Base-by-base conservation (phyloP, 2,888 invertebrate species). In the Cantharis rufa region DNA sequence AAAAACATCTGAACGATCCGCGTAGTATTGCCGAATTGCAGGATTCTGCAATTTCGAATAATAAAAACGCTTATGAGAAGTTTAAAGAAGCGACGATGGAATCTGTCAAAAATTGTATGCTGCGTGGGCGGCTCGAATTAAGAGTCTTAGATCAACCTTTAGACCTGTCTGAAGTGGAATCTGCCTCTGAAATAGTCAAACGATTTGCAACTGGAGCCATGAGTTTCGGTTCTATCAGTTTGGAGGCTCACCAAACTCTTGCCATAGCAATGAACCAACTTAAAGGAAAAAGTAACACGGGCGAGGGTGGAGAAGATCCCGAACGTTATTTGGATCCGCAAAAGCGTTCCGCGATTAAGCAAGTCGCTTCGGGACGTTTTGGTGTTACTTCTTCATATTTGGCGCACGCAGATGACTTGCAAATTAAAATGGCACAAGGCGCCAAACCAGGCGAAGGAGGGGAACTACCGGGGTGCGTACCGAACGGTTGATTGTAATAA, bases 401-500 rank as follows among this genome's bases (percentile, higher is more conserved):
- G 81, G 98, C 98, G 10, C 97, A 99, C 89, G 96, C 99, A 0
- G 99, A 99, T 88, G 99, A 99, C 88, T 88, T 99, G 81, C 99
- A 99, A 89, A 99, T 99, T 86, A 99, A 99, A 90, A 99, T 99
- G 99, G 99, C 99, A 9, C 89, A 99, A 89, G 98, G 99, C 1
- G 99, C 99, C 74, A 99, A 99, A 88, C 99, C 99, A 0, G 99
- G 99, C 0, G 99, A 99, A 89, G 99, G 99, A 18, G 99, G 99
- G 2, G 99, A 99, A 88, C 88, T 99, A 75, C 99, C 99, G 0
- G 98, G 88, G 85, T 87, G 80, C 82, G 80, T 79, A 15, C 15
- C 15, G 1, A 24, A 7, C 1, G 2, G 9, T 70, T 32, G 16
- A 3, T 16, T 13, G 15, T 11, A 66, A 61, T 24, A 69, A 18